A percentile compares a stretch with the other conserved stretches of the same genome.
Conservation (phyloP, 2,113 vertebrate species). For the Pao palembangensis region DNA sequence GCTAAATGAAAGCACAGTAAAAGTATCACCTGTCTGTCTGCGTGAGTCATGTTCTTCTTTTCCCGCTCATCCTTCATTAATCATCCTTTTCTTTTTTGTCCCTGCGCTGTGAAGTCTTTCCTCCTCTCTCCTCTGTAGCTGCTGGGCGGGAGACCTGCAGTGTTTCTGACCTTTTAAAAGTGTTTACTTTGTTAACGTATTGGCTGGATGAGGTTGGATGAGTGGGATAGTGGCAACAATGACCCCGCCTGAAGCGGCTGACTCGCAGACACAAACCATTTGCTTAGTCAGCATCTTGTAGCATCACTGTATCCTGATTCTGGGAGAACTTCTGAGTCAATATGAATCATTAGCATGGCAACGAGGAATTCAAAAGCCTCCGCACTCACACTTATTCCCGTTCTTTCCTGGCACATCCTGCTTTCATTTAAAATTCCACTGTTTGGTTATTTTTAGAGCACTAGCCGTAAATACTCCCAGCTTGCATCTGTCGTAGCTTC, state of each 20-base stretch:
- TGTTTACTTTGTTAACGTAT: conserved; percentile 27
- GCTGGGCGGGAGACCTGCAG: conserved; percentile 35
- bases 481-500: not conserved
- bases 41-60: conserved; percentile 9
- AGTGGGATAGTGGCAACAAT: conserved; percentile 20
- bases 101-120: not conserved
- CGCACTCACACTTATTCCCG: not conserved
- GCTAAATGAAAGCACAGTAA: not conserved
- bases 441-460: conserved; percentile 26
- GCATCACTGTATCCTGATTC: conserved; percentile 10
- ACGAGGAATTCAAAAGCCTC: no score
- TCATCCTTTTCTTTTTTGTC: not conserved
- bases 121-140: conserved; percentile 3
- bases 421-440: conserved; percentile 13
- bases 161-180: conserved; percentile 56
- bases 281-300: conserved; percentile 16
- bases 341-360: not conserved
- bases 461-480: not conserved
- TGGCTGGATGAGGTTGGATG: conserved; percentile 18
- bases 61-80: not conserved
- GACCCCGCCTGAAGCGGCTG: conserved; percentile 20
- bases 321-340: not conserved
- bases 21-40: conserved; percentile 6
- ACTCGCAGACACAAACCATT: conserved; percentile 24
- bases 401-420: conserved; percentile 8